phyloP scores from a whole-genome alignment of 2,113 vertebrate genomes.

The Nibea albiflora region DNA sequence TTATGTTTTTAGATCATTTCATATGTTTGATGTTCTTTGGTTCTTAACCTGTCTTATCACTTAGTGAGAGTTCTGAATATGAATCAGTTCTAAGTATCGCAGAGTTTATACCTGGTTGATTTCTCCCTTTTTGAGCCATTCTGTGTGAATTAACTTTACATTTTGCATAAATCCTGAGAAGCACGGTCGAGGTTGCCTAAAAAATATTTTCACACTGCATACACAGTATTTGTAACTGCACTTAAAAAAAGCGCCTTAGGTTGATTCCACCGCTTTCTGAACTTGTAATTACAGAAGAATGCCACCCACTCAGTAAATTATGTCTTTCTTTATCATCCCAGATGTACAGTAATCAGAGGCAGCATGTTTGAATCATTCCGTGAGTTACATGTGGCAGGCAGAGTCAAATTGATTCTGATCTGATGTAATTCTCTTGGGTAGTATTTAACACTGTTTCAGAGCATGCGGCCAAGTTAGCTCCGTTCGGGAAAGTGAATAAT shows the following conservation, averaged over 20 bases:
- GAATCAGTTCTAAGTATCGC: neutral
- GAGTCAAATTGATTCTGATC: neutral
- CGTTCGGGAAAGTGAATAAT: neutral
- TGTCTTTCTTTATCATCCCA: neutral
- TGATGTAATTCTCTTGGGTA: neutral
- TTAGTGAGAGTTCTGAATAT: neutral
- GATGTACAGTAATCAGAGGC: neutral
- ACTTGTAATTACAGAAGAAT: constrained; percentile 1
- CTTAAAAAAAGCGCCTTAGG: neutral
- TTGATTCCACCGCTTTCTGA: neutral
- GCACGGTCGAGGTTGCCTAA: neutral
- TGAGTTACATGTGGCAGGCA: neutral
- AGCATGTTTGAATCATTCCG: neutral
- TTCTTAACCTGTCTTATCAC: neutral
- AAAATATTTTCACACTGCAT: neutral
- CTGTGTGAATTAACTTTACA: neutral
- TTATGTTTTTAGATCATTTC: constrained; percentile 2
- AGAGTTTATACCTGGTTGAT: neutral
- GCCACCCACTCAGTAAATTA: constrained; percentile 11
- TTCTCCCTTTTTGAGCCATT: neutral
- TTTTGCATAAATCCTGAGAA: neutral
- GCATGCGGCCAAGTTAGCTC: neutral
- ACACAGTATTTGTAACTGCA: neutral
- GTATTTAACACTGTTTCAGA: neutral
- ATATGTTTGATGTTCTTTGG: neutral